These are phyloP conservation scores for Noctua pronuba DNA, from an alignment of 2,888 invertebrate species.

Conservation along the genomic window DNA sequence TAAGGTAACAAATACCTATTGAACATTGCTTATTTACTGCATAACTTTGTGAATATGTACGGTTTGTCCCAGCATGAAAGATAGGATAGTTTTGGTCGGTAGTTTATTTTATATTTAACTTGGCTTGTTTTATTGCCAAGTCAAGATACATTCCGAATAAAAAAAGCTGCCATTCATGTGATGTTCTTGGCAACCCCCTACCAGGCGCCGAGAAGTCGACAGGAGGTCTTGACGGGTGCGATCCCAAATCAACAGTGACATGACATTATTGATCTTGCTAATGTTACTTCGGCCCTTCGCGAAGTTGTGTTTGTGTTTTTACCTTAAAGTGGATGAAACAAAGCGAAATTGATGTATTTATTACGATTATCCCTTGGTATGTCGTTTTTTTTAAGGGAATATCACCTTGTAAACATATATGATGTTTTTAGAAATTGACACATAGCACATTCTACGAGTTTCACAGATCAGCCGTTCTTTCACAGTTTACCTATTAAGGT, in stretches of 20 bases:
- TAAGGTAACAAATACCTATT: not conserved
- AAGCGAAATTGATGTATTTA: not conserved
- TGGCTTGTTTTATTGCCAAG: not conserved
- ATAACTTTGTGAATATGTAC: too few relatives aligned
- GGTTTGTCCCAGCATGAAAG: not conserved
- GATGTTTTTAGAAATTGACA: too few relatives aligned
- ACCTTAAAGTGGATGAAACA: not conserved
- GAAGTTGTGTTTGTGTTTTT: conserved; percentile 8
- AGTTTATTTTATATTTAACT: not conserved
- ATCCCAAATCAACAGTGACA: conserved; percentile 20
- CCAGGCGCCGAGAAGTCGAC: conserved; percentile 37
- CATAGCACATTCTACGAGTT: not conserved
- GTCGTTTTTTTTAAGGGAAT: not conserved
- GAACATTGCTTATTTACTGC: not conserved
- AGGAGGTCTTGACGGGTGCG: conserved; percentile 11
- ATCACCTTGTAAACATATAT: too few relatives aligned
- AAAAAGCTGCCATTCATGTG: not conserved
- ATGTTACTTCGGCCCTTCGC: conserved; percentile 15
- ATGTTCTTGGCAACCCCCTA: not conserved
- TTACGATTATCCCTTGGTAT: not conserved
- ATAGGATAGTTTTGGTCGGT: not conserved
- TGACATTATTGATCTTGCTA: conserved; percentile 37
- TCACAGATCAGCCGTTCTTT: not conserved
- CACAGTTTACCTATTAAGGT: too few relatives aligned
- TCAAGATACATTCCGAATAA: not conserved